Evolutionary conservation across 2,113 vertebrate species (phyloP).

Genomic region (Istiophorus platypterus): DNA sequence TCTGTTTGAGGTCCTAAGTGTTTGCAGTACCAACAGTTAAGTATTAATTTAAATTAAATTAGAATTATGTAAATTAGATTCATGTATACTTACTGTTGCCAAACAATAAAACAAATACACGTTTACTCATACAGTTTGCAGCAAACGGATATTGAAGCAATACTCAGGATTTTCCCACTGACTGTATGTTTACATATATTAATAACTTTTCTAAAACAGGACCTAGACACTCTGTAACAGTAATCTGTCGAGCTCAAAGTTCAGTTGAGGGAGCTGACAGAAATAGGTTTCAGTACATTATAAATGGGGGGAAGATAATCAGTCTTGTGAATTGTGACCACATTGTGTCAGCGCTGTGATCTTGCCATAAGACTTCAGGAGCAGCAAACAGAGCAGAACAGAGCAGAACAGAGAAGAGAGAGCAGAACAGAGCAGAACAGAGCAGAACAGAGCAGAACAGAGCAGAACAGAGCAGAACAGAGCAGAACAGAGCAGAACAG

Average conservation of each 20-base stretch:
- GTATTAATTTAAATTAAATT: constrained; percentile 52
- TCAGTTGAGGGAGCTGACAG: constrained; percentile 56
- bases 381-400: constrained; percentile 77
- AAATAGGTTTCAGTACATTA: constrained; percentile 71
- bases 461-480: constrained; percentile 45
- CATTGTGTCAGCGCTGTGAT: constrained; percentile 75
- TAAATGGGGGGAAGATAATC: constrained; percentile 69
- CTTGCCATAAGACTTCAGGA: constrained; percentile 67
- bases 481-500: constrained; percentile 68
- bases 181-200: constrained; percentile 20
- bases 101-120: constrained; percentile 28
- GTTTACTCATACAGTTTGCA: not conserved
- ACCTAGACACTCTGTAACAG: not conserved
- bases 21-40: constrained; percentile 37
- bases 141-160: constrained; percentile 1
- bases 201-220: constrained; percentile 18
- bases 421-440: constrained; percentile 66
- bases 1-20: constrained; percentile 50
- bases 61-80: constrained; percentile 56
- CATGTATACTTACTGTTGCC: constrained; percentile 39
- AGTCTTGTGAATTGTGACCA: constrained; percentile 78
- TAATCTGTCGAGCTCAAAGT: constrained; percentile 52
- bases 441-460: constrained; percentile 76
- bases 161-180: not conserved
- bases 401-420: constrained; percentile 50